Evolutionary conservation across 2,888 invertebrate species (phyloP), one percentile per base, ranked within the genome.

Genomic region (Melolontha melolontha): DNA sequence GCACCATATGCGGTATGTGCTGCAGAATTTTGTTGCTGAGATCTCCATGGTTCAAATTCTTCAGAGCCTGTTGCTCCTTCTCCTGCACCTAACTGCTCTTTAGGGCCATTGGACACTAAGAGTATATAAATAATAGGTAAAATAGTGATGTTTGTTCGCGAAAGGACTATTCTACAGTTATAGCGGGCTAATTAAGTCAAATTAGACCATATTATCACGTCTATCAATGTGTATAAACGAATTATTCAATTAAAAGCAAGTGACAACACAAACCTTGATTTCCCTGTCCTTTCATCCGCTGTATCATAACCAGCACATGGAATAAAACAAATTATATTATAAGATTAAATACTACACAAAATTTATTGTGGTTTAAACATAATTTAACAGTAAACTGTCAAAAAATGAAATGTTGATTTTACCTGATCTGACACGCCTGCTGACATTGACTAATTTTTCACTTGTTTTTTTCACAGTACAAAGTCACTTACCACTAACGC

Each of bases 401-500:
- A 80, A 62, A 62, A 62, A 80, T 78, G 76, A 78, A 82, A 80
- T 81, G 82, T 80, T 81, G 80, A 81, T 80, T 82, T 79, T 92
- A 92, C 92, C 92, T 92, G 92, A 88, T 93, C 92, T 90, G 92
- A 91, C 91, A 92, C 92, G 92, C 92, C 92, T 91, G 93, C 91
- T 91, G 92, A 93, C 93, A 93, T 93, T 91, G 91, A 91, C 90
- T 86, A 88, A 86, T 86, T 87, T 87, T 87, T 85, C 80, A 78
- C 80, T 85, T 85, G 83, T 85, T 83, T 85, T 82, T 62, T 62
- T 85, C 76, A 67, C 78, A 79, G 77, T 79, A 73, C 71, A 73
- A 77, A 78, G 75, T 79, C 76, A 78, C 75, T 70, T 75, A 74
- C 70, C 72, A 78, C 74, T 71, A 72, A 76, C 73, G 71, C 77